These are phyloP conservation scores for Gadopsis marmoratus DNA, from an alignment of 2,797 vertebrate genomes.

Conservation along the genomic window DNA sequence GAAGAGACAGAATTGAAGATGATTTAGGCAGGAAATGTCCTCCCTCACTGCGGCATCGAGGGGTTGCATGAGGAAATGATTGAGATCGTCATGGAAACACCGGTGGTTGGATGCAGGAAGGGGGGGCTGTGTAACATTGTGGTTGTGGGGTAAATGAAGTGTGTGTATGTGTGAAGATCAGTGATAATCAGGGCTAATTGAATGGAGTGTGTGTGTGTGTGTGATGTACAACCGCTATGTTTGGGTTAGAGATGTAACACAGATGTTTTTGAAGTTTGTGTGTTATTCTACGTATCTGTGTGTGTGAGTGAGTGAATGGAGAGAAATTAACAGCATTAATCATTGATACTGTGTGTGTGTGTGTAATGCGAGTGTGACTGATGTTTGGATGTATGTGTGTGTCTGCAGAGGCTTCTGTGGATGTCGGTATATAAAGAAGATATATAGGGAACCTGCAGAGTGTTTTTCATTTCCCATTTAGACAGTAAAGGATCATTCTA, in stretches of 20 bases:
- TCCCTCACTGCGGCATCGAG: slow-evolving; percentile 35
- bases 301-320: slow-evolving; percentile 20
- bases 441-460: neutral
- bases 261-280: slow-evolving; percentile 13
- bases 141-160: slow-evolving; percentile 29
- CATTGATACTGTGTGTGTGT: slow-evolving; percentile 21
- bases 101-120: slow-evolving; percentile 7
- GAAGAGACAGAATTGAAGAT: slow-evolving; percentile 57
- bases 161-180: slow-evolving; percentile 18
- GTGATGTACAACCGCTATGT: slow-evolving; percentile 6
- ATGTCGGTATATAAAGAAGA: neutral
- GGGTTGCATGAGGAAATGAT: slow-evolving; percentile 59
- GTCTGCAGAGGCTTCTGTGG: neutral
- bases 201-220: slow-evolving; percentile 33
- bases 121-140: neutral
- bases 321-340: slow-evolving; percentile 29
- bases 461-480: slow-evolving; percentile 19
- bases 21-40: slow-evolving; percentile 62
- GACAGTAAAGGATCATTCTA: neutral
- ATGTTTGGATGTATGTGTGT: slow-evolving; percentile 22
- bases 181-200: slow-evolving; percentile 63
- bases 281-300: slow-evolving; percentile 10
- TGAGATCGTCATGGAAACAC: slow-evolving; percentile 73
- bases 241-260: slow-evolving; percentile 43
- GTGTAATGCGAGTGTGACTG: slow-evolving; percentile 27